A percentile compares a stretch with the other conserved stretches of the same genome.
Evolutionary conservation across 1,140 invertebrate species (phyloP).

Genomic region (Scaptomyza graminum): DNA sequence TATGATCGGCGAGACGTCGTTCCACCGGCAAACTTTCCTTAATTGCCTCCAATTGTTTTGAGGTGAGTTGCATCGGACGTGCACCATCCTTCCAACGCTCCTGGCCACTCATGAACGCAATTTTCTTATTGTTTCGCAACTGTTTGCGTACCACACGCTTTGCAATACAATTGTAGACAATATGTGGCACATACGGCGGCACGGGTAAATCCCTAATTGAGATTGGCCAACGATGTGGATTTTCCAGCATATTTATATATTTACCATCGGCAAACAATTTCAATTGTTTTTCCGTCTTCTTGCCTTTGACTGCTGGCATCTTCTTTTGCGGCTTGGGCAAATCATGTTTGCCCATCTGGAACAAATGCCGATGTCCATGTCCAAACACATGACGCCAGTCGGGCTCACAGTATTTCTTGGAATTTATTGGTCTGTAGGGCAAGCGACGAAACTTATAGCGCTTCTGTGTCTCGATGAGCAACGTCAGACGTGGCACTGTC

Average conservation of each 20-base stretch:
- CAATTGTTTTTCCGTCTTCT: slow-evolving; percentile 59
- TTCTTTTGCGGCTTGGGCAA: slow-evolving; percentile 16
- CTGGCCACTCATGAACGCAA: slow-evolving; percentile 71
- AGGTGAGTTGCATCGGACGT: slow-evolving; percentile 53
- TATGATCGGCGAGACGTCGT: slow-evolving; percentile 51
- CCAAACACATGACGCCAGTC: slow-evolving; percentile 71
- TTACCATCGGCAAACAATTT: slow-evolving; percentile 69
- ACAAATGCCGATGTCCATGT: slow-evolving; percentile 55
- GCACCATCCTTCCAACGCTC: slow-evolving; percentile 69
- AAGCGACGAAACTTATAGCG: slow-evolving; percentile 65
- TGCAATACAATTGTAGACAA: slow-evolving; percentile 65
- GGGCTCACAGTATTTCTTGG: slow-evolving; percentile 45
- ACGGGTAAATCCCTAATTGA: slow-evolving; percentile 34
- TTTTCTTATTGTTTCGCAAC: slow-evolving; percentile 76
- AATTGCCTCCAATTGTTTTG: slow-evolving; percentile 54
- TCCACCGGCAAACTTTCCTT: slow-evolving; percentile 58
- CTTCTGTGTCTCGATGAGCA: slow-evolving; percentile 66
- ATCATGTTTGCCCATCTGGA: slow-evolving; percentile 40
- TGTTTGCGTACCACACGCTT: slow-evolving; percentile 65
- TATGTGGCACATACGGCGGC: slow-evolving; percentile 38
- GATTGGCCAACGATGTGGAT: slow-evolving; percentile 41
- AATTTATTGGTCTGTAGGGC: slow-evolving; percentile 56
- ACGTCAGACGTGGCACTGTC: slow-evolving; percentile 38
- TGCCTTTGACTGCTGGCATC: not conserved
- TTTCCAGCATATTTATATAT: slow-evolving; percentile 68